phyloP scores from a whole-genome alignment of 2,888 invertebrate genomes.

The Lampropteryx suffumata region DNA sequence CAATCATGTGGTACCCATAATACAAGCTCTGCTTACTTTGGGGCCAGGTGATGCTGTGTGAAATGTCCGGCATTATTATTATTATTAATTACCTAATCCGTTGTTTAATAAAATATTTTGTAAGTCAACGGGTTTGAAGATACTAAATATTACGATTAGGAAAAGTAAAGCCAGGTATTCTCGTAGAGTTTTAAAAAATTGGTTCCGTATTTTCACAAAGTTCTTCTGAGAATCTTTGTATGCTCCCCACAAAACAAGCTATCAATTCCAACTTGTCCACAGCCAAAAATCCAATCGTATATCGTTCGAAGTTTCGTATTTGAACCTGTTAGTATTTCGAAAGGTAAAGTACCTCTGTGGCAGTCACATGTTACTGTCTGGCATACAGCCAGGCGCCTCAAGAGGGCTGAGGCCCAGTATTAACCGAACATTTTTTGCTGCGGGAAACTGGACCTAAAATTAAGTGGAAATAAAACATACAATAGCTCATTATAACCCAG shows the following conservation, averaged over 20 bases:
- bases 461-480: no score
- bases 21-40: no score
- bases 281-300: constrained; percentile 26
- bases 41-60: no score
- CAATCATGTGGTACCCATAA: no score
- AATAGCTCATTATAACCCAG: no score
- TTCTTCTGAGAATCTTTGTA: background rate
- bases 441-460: no score
- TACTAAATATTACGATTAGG: no score
- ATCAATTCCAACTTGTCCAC: constrained; percentile 28
- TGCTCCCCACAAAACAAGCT: constrained; percentile 19
- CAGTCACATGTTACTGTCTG: constrained; percentile 39
- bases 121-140: no score
- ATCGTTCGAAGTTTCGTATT: constrained; percentile 27
- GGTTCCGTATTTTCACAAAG: background rate
- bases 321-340: constrained; percentile 22
- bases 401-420: constrained; percentile 10
- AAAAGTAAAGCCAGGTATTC: no score
- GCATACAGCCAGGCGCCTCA: constrained; percentile 43
- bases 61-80: no score
- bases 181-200: background rate
- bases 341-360: constrained; percentile 26
- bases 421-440: background rate
- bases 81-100: no score
- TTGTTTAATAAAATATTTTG: no score